These are phyloP conservation scores for Columba guinea DNA, from an alignment of 2,797 vertebrate species.

Conservation along the genomic window DNA sequence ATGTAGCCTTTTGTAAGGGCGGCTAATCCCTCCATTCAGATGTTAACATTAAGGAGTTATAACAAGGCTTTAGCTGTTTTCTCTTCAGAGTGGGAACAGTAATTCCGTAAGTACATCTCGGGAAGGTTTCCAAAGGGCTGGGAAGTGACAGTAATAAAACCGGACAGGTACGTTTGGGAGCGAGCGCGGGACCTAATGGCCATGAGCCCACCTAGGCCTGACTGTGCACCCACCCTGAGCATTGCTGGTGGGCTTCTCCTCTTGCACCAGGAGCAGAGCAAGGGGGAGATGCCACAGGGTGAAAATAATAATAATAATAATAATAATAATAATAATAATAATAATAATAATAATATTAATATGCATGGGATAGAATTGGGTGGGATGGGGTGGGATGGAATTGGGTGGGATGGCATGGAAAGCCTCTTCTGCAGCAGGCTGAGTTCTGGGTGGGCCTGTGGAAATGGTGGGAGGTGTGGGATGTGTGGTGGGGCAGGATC, in stretches of 20 bases:
- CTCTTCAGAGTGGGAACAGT: constrained; percentile 40
- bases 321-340: too few species aligned
- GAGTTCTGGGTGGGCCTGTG: background rate
- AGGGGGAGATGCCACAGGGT: background rate
- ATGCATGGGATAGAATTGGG: background rate
- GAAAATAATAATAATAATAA: background rate
- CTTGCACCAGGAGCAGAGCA: background rate
- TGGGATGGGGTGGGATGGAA: too few species aligned
- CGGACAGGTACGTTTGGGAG: background rate
- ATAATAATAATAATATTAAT: background rate
- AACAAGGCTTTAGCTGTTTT: constrained; percentile 55
- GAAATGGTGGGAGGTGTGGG: background rate
- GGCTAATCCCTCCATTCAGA: constrained; percentile 61
- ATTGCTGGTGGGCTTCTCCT: background rate
- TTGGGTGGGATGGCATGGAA: background rate
- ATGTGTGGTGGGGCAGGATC: background rate
- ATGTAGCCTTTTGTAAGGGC: background rate
- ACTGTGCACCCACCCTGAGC: accelerated
- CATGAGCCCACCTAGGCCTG: background rate
- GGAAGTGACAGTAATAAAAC: constrained; percentile 25
- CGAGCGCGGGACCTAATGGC: background rate
- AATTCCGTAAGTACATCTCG: constrained; percentile 47
- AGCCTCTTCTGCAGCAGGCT: background rate
- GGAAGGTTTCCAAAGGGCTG: constrained; percentile 45
- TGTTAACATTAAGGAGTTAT: constrained; percentile 49